A percentile compares a stretch with the other conserved stretches of the same genome.
phyloP scores from a whole-genome alignment of 2,797 vertebrate genomes.

The Semotilus atromaculatus region DNA sequence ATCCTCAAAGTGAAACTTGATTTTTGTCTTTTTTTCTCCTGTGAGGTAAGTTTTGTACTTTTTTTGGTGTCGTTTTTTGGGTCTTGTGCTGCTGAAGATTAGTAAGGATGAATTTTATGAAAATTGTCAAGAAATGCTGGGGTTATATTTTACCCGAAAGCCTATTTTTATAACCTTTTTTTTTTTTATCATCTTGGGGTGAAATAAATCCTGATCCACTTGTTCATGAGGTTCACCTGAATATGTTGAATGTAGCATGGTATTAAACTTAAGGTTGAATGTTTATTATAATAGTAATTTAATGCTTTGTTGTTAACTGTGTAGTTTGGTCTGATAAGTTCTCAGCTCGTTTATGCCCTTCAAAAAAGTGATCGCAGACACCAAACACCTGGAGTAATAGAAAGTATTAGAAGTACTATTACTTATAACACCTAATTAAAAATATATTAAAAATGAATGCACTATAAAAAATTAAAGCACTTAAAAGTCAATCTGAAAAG shows the following conservation, averaged over 20 bases:
- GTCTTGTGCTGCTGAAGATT: not conserved
- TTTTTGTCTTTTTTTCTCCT: slow-evolving; percentile 26
- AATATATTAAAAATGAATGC: slow-evolving; percentile 18
- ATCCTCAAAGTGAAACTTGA: slow-evolving; percentile 57
- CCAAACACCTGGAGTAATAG: not conserved
- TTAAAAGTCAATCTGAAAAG: not conserved
- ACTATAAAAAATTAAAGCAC: not conserved
- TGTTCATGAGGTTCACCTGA: not conserved
- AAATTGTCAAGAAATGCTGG: not conserved
- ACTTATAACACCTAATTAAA: not conserved
- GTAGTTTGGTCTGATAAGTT: not conserved
- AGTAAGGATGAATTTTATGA: not conserved
- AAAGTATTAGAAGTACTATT: not conserved
- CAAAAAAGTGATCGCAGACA: not conserved
- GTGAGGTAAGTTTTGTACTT: slow-evolving; percentile 69
- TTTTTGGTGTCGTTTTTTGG: not conserved
- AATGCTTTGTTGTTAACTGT: not conserved
- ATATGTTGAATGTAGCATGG: not conserved
- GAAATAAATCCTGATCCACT: not conserved
- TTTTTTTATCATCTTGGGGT: not conserved
- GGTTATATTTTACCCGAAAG: not conserved
- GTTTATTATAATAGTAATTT: not conserved
- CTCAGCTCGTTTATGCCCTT: not conserved
- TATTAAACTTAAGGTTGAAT: not conserved
- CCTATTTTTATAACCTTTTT: not conserved